Base-by-base conservation (phyloP, 2,797 vertebrate genomes). In the Oreochromis grahami region DNA sequence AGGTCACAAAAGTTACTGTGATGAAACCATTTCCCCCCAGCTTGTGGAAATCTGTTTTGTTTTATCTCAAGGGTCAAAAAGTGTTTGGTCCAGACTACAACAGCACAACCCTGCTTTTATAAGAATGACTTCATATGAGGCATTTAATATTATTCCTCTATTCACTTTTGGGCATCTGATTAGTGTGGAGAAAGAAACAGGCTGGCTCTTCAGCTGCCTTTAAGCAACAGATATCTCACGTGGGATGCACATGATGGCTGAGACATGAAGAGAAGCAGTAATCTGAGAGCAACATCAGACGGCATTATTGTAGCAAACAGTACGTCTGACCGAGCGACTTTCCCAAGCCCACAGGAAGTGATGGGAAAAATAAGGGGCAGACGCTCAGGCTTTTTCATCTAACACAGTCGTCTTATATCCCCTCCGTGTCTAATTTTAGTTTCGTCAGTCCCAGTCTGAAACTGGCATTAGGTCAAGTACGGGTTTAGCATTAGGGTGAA, bases 1-100 rank as follows among this genome's bases (percentile, higher is more conserved):
- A 91, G 85, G 65, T 82, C 82, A 88, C 83, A 87, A 65, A 84
- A 55, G 85, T 80, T 88, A 81, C 80, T 79, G 82, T 86, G 41
- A 88, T 84, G 68, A 89, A 91, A 89, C 80, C 8, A 77, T 86
- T 88, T 82, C 80, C 72, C 78, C 50, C 7, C 84, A 58, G 85
- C 38, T 87, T 80, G 52, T 80, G 85, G 76, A 93, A 91, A 93
- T 89, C 81, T 94, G 90, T 89, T 94, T 94, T 43, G 13, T 78
- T 93, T 94, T 90, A 93, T 88, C 50, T 79, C 53, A 83, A 84
- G 86, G 83, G 80, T 87, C 89, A 86, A 7, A n/a, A 14, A 53
- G 77, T 13, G 4, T 86, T 89, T 85, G 41, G 79, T 82, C 79
- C 85, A 89, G 78, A 79, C 77, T 89, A 68, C 50, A 79, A 8